These are phyloP conservation scores for Trichacis sp. DNA, from an alignment of 2,888 invertebrate genomes.

Conservation along the genomic window DNA sequence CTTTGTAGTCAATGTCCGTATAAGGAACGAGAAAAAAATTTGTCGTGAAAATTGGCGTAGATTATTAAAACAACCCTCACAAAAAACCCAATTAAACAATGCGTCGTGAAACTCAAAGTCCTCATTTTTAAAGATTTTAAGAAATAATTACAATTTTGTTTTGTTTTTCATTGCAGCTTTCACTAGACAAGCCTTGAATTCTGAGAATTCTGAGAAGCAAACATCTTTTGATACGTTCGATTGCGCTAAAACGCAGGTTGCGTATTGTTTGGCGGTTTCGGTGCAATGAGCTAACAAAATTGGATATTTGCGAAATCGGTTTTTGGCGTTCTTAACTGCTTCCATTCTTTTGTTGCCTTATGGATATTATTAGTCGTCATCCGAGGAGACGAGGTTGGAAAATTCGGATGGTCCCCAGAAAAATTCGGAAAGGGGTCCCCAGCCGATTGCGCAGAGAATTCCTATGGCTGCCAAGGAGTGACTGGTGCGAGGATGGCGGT, in stretches of 20 bases:
- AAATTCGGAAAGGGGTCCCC: slow-evolving; percentile 12
- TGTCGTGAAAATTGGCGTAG: slow-evolving; percentile 87
- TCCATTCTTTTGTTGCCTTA: slow-evolving; percentile 74
- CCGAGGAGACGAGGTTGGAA: background rate
- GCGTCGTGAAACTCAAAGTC: slow-evolving; percentile 56
- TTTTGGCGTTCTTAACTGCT: slow-evolving; percentile 81
- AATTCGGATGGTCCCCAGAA: background rate
- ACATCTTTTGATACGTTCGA: slow-evolving; percentile 78
- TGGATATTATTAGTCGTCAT: background rate
- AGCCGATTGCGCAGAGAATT: background rate
- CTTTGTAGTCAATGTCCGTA: slow-evolving; percentile 97
- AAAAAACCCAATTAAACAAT: slow-evolving; percentile 75
- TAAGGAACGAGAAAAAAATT: slow-evolving; percentile 82
- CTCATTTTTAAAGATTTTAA: too few species aligned
- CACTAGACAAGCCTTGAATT: slow-evolving; percentile 80
- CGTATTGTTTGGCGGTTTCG: slow-evolving; percentile 79
- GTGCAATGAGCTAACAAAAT: slow-evolving; percentile 79
- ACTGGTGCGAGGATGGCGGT: slow-evolving; percentile 74
- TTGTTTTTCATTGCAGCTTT: slow-evolving; percentile 78
- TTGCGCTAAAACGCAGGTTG: slow-evolving; percentile 82
- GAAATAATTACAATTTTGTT: slow-evolving; percentile 80
- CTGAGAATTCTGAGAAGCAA: slow-evolving; percentile 83
- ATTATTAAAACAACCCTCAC: slow-evolving; percentile 78
- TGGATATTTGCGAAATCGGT: slow-evolving; percentile 82
- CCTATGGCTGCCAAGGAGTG: slow-evolving; percentile 49